These are phyloP conservation scores for Brachyhypopomus gauderio DNA, from an alignment of 2,113 vertebrate species.

Conservation along the genomic window DNA sequence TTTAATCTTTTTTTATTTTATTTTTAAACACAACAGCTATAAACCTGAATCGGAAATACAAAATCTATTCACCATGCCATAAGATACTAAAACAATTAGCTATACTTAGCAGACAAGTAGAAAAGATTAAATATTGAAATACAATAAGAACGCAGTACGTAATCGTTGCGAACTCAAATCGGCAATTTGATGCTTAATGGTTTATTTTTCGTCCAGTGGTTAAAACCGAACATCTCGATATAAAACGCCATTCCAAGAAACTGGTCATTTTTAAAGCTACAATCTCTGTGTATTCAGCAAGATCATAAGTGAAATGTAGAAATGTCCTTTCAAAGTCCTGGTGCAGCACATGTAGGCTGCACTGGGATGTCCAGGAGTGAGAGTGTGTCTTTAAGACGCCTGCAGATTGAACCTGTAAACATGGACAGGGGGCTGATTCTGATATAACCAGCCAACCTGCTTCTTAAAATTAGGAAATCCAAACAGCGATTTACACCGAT, in stretches of 20 bases:
- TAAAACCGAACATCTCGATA: slow-evolving; percentile 86
- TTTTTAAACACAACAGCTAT: slow-evolving; percentile 98
- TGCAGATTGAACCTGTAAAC: slow-evolving; percentile 98
- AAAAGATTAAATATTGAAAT: slow-evolving; percentile 99
- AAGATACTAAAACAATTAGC: slow-evolving; percentile 99
- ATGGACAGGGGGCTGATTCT: slow-evolving; percentile 89
- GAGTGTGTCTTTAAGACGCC: slow-evolving; percentile 97
- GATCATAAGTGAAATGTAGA: slow-evolving; percentile 68
- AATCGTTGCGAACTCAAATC: slow-evolving; percentile 97
- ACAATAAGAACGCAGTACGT: slow-evolving; percentile 99
- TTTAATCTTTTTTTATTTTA: slow-evolving; percentile 70
- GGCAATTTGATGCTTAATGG: slow-evolving; percentile 84
- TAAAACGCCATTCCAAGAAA: slow-evolving; percentile 86
- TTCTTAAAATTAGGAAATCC: slow-evolving; percentile 92
- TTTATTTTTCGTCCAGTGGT: slow-evolving; percentile 89
- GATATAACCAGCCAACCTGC: slow-evolving; percentile 89
- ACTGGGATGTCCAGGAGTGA: slow-evolving; percentile 72
- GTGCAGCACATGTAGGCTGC: slow-evolving; percentile 41
- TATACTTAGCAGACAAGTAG: slow-evolving; percentile 99
- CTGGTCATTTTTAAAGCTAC: slow-evolving; percentile 96
- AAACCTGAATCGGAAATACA: slow-evolving; percentile 98
- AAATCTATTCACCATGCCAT: slow-evolving; percentile 99
- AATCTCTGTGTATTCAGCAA: slow-evolving; percentile 88
- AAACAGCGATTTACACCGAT: slow-evolving; percentile 98
- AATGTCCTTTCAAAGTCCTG: slow-evolving; percentile 64